phyloP scores from a whole-genome alignment of 2,888 invertebrate genomes.

The Blastobasis adustella region DNA sequence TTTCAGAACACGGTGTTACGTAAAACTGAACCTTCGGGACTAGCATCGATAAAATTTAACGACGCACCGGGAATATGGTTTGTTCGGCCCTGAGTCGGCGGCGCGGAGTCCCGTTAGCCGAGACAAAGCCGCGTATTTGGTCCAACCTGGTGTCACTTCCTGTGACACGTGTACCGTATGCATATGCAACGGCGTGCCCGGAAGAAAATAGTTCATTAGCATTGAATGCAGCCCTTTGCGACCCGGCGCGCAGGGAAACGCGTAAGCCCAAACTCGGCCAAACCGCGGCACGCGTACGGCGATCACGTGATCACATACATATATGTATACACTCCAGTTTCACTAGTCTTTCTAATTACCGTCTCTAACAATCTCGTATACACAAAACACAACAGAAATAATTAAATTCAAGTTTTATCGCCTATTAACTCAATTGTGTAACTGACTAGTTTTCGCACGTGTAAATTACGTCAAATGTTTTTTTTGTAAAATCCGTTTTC shows the following conservation, averaged over 20 bases:
- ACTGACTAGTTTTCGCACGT: slow-evolving; percentile 15
- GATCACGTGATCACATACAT: too few relatives aligned
- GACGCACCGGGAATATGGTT: slow-evolving; percentile 26
- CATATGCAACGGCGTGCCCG: slow-evolving; percentile 31
- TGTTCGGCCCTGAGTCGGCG: slow-evolving; percentile 40
- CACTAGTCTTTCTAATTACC: too few relatives aligned
- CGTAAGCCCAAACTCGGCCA: too few relatives aligned
- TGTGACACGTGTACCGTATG: slow-evolving; percentile 35
- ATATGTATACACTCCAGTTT: too few relatives aligned
- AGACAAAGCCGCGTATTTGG: slow-evolving; percentile 15
- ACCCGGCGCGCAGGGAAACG: slow-evolving; percentile 9
- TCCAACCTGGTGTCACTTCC: too few relatives aligned
- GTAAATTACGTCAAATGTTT: slow-evolving; percentile 20
- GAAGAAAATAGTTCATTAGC: slow-evolving; percentile 45
- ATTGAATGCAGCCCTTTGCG: slow-evolving; percentile 39
- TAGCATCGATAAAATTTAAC: slow-evolving; percentile 26
- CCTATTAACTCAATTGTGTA: slow-evolving; percentile 1
- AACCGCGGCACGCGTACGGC: too few relatives aligned
- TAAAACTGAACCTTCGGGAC: slow-evolving; percentile 22
- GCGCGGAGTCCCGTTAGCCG: slow-evolving; percentile 41
- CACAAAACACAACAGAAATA: too few relatives aligned
- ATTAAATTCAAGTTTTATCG: not conserved
- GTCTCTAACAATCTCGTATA: too few relatives aligned
- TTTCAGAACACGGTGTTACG: slow-evolving; percentile 8
- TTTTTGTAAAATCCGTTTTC: slow-evolving; percentile 27